These are phyloP conservation scores for Reinhardtius hippoglossoides DNA, from an alignment of 2,113 vertebrate species.

Conservation along the genomic window DNA sequence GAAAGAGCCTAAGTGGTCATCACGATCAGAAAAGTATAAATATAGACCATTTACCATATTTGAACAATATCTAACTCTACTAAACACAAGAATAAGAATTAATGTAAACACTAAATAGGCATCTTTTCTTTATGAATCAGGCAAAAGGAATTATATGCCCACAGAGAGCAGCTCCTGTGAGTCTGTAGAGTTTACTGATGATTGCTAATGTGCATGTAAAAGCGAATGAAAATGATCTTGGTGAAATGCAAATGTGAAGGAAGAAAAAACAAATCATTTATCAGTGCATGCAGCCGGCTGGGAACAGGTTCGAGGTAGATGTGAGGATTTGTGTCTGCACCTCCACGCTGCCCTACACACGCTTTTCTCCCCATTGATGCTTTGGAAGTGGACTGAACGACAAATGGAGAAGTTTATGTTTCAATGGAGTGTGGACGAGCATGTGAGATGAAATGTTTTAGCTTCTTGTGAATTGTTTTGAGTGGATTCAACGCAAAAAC, in stretches of 20 bases:
- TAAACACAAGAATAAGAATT: neutral
- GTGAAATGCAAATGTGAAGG: slow-evolving; percentile 68
- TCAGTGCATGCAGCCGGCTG: neutral
- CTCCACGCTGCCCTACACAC: neutral
- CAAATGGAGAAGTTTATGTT: neutral
- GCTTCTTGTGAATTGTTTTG: too few relatives aligned
- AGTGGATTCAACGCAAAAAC: too few relatives aligned
- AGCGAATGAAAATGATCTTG: slow-evolving; percentile 32
- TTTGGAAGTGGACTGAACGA: neutral
- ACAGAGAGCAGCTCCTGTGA: neutral
- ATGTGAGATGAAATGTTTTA: too few relatives aligned
- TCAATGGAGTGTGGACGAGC: neutral
- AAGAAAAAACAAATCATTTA: slow-evolving; percentile 25
- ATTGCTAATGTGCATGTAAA: slow-evolving; percentile 28
- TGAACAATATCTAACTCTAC: slow-evolving; percentile 4
- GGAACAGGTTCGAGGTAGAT: neutral
- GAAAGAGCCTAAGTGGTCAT: too few relatives aligned
- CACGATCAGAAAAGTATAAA: too few relatives aligned
- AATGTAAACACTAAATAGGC: neutral
- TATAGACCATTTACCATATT: neutral
- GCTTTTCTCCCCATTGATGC: neutral
- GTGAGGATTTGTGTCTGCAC: neutral
- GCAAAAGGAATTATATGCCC: neutral
- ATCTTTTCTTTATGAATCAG: neutral
- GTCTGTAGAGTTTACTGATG: neutral